Evolutionary conservation across 2,888 invertebrate genomes (phyloP).

Genomic region (Dicyrtoma fusca): DNA sequence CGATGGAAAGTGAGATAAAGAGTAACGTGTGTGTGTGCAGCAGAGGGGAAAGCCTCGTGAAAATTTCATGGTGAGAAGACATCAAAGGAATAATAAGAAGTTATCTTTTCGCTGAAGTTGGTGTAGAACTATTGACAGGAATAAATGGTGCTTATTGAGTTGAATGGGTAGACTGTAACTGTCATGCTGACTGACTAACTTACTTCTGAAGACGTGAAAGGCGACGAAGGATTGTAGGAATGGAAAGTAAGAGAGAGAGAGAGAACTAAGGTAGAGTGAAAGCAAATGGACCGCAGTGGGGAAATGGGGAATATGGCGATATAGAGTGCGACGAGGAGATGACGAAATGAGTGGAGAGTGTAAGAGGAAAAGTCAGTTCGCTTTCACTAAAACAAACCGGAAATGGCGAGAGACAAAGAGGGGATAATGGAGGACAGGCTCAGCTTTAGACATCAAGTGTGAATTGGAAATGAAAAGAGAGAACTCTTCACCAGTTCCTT

Average conservation of each 20-base stretch:
- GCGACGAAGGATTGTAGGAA: neutral
- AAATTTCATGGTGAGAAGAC: no score
- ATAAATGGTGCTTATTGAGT: no score
- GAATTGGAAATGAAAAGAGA: constrained; percentile 31
- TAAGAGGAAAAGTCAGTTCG: neutral
- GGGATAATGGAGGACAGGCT: constrained; percentile 24
- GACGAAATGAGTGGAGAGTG: neutral
- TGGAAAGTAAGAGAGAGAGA: no score
- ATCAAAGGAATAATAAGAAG: no score
- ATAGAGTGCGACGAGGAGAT: neutral
- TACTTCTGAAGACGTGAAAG: neutral
- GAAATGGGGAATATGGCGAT: neutral
- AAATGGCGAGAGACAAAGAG: constrained; percentile 24
- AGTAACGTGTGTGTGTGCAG: neutral
- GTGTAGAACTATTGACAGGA: no score
- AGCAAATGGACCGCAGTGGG: no score
- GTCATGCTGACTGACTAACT: no score
- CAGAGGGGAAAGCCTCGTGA: no score
- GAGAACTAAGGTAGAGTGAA: no score
- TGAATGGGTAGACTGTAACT: no score
- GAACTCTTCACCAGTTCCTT: constrained; percentile 22
- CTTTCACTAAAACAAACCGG: constrained; percentile 20
- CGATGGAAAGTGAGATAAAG: neutral
- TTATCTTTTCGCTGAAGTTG: no score
- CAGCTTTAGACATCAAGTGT: constrained; percentile 17